Evolutionary conservation across 2,113 vertebrate genomes (phyloP).

Genomic region (Bombycilla garrulus): DNA sequence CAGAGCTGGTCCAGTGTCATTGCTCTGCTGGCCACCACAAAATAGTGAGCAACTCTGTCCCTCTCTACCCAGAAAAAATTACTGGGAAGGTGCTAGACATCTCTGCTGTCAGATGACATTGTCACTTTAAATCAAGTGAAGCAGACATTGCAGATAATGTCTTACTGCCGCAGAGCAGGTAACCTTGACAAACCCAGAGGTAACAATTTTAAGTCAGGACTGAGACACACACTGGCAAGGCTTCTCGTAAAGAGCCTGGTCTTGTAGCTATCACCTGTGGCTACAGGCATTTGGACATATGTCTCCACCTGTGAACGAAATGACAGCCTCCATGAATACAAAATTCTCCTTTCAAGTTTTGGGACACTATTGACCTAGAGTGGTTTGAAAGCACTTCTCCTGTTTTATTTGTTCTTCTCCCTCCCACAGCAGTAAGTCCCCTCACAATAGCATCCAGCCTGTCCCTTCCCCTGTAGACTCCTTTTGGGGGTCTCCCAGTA

Average conservation of each 20-base stretch:
- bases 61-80: background rate
- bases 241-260: background rate
- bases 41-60: background rate
- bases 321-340: background rate
- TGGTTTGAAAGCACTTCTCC: background rate
- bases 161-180: background rate
- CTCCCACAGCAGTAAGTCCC: background rate
- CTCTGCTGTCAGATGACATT: background rate
- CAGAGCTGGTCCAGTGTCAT: background rate
- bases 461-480: background rate
- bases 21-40: background rate
- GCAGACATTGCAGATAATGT: background rate
- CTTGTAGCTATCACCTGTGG: background rate
- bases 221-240: background rate
- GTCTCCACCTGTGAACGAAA: background rate
- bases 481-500: background rate
- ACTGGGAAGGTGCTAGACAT: background rate
- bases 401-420: background rate
- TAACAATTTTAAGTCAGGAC: background rate
- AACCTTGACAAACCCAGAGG: background rate
- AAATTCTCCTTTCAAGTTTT: background rate
- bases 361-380: fast-evolving
- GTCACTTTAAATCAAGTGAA: background rate
- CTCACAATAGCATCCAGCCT: background rate
- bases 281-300: background rate